Evolutionary conservation across 92 coral and sea anemone genomes (phyloP).

Genomic region (Parazoanthus swiftii): DNA sequence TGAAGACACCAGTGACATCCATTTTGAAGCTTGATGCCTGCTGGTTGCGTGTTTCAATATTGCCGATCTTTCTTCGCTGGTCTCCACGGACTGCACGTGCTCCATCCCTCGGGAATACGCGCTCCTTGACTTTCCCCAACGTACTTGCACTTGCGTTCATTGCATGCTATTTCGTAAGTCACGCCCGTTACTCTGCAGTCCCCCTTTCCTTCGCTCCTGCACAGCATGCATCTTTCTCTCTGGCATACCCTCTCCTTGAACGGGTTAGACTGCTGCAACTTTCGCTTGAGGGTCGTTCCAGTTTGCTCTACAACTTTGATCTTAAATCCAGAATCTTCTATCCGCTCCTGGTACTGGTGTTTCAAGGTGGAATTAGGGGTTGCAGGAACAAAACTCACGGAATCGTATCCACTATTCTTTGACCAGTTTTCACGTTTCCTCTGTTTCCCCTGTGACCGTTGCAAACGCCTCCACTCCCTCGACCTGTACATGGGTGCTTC

Average conservation of each 20-base stretch:
- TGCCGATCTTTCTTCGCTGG: background rate
- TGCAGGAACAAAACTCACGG: background rate
- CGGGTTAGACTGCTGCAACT: background rate
- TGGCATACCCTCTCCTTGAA: too few relatives aligned
- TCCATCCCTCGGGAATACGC: background rate
- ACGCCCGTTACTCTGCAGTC: constrained; percentile 4
- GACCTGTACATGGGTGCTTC: constrained; percentile 11
- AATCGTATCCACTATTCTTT: background rate
- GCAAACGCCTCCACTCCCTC: background rate
- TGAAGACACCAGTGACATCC: too few relatives aligned
- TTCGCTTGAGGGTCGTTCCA: background rate
- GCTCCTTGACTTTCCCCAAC: too few relatives aligned
- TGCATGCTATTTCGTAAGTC: background rate
- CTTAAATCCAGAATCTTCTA: background rate
- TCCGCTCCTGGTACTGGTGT: background rate
- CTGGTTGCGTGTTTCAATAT: too few relatives aligned
- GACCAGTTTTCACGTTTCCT: background rate
- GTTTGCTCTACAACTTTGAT: background rate
- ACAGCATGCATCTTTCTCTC: background rate
- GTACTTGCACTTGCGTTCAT: too few relatives aligned
- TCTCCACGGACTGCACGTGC: background rate
- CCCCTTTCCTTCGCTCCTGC: background rate
- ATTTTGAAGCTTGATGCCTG: background rate
- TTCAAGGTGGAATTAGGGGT: background rate
- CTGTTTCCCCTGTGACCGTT: background rate